These are phyloP conservation scores for Boulengeromyrus knoepffleri DNA, from an alignment of 2,113 vertebrate genomes.

Conservation along the genomic window DNA sequence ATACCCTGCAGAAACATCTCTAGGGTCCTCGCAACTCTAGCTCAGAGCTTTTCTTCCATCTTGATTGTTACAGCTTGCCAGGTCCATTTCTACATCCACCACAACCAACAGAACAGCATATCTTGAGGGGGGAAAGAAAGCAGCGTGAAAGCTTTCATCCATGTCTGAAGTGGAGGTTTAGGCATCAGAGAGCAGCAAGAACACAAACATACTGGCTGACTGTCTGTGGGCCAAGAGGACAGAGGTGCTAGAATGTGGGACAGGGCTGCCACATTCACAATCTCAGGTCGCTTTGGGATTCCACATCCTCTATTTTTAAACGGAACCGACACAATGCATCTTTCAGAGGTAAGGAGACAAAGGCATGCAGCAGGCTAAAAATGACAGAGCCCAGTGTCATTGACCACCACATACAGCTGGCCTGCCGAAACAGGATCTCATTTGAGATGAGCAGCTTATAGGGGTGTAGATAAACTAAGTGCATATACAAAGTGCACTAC, in stretches of 20 bases:
- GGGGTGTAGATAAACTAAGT: not conserved
- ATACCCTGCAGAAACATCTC: not conserved
- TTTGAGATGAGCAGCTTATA: not conserved
- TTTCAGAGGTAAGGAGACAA: not conserved
- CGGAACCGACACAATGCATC: not conserved
- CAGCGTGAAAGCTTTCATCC: not conserved
- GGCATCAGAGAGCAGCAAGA: not conserved
- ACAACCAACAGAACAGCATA: not conserved
- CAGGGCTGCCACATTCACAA: not conserved
- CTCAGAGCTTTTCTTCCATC: not conserved
- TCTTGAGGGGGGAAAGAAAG: not conserved
- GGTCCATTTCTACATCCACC: not conserved
- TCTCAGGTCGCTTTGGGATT: not conserved
- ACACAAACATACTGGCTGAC: not conserved
- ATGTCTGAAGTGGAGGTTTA: not conserved
- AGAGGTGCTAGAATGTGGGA: not conserved
- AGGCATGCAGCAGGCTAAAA: not conserved
- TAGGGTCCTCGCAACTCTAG: not conserved
- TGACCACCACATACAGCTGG: not conserved
- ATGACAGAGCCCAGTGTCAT: not conserved
- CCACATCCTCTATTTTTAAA: not conserved
- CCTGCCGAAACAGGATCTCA: not conserved
- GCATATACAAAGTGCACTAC: not conserved
- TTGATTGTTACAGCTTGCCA: not conserved
- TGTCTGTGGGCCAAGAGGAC: not conserved